phyloP scores from a whole-genome alignment of 2,113 vertebrate species.

The Tetrax tetrax region DNA sequence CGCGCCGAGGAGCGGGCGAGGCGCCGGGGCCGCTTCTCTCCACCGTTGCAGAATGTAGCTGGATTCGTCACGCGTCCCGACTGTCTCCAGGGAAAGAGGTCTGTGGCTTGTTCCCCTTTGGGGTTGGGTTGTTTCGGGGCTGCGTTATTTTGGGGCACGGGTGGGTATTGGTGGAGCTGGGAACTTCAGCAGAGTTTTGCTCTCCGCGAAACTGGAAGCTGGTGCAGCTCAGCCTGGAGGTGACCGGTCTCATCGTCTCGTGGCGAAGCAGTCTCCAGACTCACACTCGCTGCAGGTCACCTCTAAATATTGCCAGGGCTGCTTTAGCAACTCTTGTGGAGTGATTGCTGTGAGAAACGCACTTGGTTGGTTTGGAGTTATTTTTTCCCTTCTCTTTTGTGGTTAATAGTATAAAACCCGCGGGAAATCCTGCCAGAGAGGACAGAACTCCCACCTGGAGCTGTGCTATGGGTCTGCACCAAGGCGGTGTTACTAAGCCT shows the following conservation, averaged over 20 bases:
- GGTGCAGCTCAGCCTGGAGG: neutral
- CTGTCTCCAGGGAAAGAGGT: slow-evolving; percentile 35
- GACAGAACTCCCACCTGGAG: too few relatives aligned
- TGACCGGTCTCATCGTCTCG: rapidly evolving
- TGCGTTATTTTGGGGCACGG: rapidly evolving
- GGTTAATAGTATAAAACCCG: neutral
- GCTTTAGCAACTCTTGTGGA: neutral
- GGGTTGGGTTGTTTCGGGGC: neutral
- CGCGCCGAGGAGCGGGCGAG: neutral
- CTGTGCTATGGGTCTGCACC: neutral
- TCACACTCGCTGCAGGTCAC: rapidly evolving
- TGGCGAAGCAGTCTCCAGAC: neutral
- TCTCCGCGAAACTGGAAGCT: neutral
- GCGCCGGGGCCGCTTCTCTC: neutral
- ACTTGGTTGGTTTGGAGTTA: neutral
- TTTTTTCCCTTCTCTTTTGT: rapidly evolving
- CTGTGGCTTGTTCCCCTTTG: neutral
- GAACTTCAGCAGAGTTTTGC: neutral
- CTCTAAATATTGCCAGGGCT: neutral
- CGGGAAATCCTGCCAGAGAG: neutral
- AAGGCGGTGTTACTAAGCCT: neutral
- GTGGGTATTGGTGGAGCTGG: rapidly evolving
- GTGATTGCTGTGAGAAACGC: rapidly evolving
- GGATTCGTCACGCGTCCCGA: neutral
- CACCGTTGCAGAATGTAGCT: neutral